These are phyloP conservation scores for Autographa pulchrina DNA, from an alignment of 2,888 invertebrate genomes.

Conservation along the genomic window DNA sequence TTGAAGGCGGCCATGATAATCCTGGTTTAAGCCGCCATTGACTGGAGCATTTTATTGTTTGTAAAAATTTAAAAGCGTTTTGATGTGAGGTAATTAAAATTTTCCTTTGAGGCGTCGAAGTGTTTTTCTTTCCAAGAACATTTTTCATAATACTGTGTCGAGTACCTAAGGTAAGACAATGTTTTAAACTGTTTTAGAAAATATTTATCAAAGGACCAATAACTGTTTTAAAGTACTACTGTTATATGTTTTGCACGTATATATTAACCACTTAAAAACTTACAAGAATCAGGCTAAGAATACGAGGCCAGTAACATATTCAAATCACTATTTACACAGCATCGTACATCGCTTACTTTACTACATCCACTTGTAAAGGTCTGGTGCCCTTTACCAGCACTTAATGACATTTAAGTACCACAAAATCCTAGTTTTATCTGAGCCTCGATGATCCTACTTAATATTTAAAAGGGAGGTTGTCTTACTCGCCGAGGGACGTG, in stretches of 20 bases:
- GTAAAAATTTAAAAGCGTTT: conserved; percentile 20
- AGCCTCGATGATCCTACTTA: conserved; percentile 50
- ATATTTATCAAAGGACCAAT: background rate
- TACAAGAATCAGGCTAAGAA: background rate
- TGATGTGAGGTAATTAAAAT: background rate
- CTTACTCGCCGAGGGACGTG: conserved; percentile 49
- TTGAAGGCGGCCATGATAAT: conserved; percentile 51
- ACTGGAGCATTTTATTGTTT: conserved; percentile 36
- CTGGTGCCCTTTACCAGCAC: conserved; percentile 9
- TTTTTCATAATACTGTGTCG: no score
- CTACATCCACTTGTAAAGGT: conserved; percentile 7
- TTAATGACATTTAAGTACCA: conserved; percentile 15
- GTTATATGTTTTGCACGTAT: background rate
- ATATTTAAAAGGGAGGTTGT: conserved; percentile 47
- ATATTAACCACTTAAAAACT: background rate
- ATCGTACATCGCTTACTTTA: background rate
- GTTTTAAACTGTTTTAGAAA: background rate
- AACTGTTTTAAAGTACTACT: no score
- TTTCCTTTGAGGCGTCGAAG: background rate
- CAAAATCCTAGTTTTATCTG: conserved; percentile 47
- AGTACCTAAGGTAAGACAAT: background rate
- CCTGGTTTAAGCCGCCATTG: conserved; percentile 36
- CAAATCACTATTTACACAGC: background rate
- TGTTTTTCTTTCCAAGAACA: background rate
- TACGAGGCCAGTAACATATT: background rate